Evolutionary conservation across 2,888 invertebrate species (phyloP), one percentile per base, ranked within the genome.

Genomic region (Osedax frankpressi): DNA sequence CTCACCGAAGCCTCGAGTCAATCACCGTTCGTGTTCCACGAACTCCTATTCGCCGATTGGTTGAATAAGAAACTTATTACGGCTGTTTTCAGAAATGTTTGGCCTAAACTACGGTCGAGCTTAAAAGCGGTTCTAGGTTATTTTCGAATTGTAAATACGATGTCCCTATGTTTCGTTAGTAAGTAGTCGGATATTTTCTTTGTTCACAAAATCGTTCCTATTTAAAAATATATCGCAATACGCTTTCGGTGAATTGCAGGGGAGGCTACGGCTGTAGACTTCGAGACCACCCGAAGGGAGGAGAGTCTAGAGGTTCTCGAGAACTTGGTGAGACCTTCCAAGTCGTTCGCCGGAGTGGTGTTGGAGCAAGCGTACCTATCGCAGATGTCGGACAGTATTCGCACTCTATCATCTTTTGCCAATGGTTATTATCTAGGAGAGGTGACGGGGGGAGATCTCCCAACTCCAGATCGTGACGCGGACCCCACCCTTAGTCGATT

Each of bases 1-100:
- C 76, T 83, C 71, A 83, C 83, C 1, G 82, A 82, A 30, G 79
- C 80, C 3, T 77, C 81, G 1, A 75, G 78, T 1, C 74, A 73
- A 2, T 82, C 82, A 44, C 82, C 82, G 1, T 83, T 83, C 76
- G 80, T 83, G 71, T 83, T 81, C 77, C 82, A 83, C 67, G 82
- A 83, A 74, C 79, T 76, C n/a, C 69, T 76, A 62, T 77, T 83
- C 76, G 81, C 81, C 73, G 82, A 83, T 77, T 83, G 83, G 83
- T 75, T 83, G 65, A 82, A 82, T 67, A 83, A 82, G 78, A 83
- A 81, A 76, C 74, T 83, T 27, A 79, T 82, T 62, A 80, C 80
- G 1, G 81, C 80, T 27, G 79, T 83, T 78, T 83, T 83, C 75
- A 82, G 80, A 73, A 83, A 83, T 77, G 78, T 78, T 6, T 83